Evolutionary conservation across 1,140 invertebrate species (phyloP).

Genomic region (Drosophila kohkoa): DNA sequence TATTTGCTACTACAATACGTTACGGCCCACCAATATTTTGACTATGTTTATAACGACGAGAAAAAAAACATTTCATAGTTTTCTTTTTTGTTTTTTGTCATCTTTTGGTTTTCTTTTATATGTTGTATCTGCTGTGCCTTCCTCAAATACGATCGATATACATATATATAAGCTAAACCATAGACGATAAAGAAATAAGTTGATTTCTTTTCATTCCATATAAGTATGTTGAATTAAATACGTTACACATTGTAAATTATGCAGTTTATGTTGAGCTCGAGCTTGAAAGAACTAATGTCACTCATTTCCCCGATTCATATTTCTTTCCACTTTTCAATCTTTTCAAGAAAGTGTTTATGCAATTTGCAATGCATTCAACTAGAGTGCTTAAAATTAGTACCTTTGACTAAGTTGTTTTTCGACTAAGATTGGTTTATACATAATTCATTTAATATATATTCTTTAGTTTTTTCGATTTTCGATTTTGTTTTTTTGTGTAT

Average conservation of each 20-base stretch:
- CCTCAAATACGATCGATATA: slow-evolving; percentile 14
- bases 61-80: slow-evolving; percentile 67
- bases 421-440: slow-evolving; percentile 71
- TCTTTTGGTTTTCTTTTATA: slow-evolving; percentile 9
- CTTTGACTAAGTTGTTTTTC: slow-evolving; percentile 74
- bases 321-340: slow-evolving; percentile 40
- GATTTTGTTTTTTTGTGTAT: slow-evolving; percentile 24
- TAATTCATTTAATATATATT: slow-evolving; percentile 65
- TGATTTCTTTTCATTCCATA: slow-evolving; percentile 42
- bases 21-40: slow-evolving; percentile 77
- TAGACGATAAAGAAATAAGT: slow-evolving; percentile 69
- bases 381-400: slow-evolving; percentile 78
- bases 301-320: slow-evolving; percentile 44
- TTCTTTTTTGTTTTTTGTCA: not conserved
- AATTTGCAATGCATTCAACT: slow-evolving; percentile 60
- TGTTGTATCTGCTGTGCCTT: slow-evolving; percentile 42
- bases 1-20: slow-evolving; percentile 78
- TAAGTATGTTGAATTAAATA: slow-evolving; percentile 60
- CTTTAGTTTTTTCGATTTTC: slow-evolving; percentile 34
- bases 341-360: slow-evolving; percentile 20
- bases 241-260: slow-evolving; percentile 51
- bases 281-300: slow-evolving; percentile 66
- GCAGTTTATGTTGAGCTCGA: slow-evolving; percentile 51
- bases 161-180: slow-evolving; percentile 62
- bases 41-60: slow-evolving; percentile 76